Base-by-base conservation (phyloP, 1,140 invertebrate genomes). In the Brachionus sp. region DNA sequence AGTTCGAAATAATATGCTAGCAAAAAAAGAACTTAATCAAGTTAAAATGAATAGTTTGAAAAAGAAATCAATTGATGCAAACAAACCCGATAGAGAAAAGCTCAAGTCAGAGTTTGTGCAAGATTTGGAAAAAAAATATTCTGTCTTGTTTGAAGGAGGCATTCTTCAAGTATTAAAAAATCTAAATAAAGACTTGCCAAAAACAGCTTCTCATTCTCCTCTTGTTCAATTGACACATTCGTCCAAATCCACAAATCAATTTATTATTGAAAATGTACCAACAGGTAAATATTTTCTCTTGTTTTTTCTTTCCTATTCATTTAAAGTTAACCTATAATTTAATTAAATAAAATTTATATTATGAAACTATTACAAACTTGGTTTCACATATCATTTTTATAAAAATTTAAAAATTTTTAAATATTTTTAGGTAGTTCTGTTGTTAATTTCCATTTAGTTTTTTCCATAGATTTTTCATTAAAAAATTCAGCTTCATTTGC, bases 41-140 rank as follows among this genome's bases (percentile, higher is more conserved):
- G 44, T 75, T 5, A 75, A 75, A 12, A 13, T 13, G 19, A 75
- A 75, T 29, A 75, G 44, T 46, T 75, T 75, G 42, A 75, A 75
- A 46, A 75, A 75, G 39, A 75, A 75, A 46, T 75, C 70, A 13
- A 46, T 75, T 46, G 70, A 75, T 23, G 25, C 64, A 13, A 46
- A 7, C 44, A 75, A 46, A 25, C 42, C 19, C 3, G 42, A 44
- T 73, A 75, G 44, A 29, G 70, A 75, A 25, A 46, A 46, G 23
- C 70, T 75, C 12, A 75, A 75, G n/a, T 46, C 25, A 33, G 70
- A 75, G 1, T 75, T 75, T 46, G 23, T 75, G 7, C 3, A 44
- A n/a, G 70, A 75, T 46, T 46, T 75, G 42, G 70, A 75, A 75
- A 46, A 23, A 2, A 75, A 75, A 35, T 75, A 75, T 46, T 75